Conservation (phyloP, 2,888 invertebrate species). For the Eupeodes luniger region DNA sequence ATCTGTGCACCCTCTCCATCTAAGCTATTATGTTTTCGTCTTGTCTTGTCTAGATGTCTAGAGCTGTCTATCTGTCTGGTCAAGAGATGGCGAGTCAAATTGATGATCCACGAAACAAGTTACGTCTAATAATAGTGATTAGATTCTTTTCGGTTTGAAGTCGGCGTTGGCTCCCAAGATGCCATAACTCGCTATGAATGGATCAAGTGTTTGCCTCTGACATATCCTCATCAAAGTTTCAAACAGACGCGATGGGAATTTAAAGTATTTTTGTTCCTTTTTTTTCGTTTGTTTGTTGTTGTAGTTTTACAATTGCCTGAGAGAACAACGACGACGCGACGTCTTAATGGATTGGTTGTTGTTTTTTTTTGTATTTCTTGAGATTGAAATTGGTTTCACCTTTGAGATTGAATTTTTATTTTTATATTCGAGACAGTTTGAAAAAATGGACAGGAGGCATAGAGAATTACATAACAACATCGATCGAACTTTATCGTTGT, state of each 20-base stretch:
- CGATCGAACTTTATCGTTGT: neutral
- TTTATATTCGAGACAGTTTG: neutral
- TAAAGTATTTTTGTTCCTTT: neutral
- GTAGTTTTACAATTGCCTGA: constrained; percentile 20
- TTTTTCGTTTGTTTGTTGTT: neutral
- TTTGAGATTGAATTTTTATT: constrained; percentile 29
- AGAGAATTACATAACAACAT: constrained; percentile 19
- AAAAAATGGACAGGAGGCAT: neutral
- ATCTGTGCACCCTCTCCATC: neutral
- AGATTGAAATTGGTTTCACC: constrained; percentile 51
- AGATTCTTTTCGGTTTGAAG: constrained; percentile 40
- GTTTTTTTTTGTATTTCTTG: neutral
- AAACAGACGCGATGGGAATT: constrained; percentile 42
- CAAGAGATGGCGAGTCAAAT: constrained; percentile 43
- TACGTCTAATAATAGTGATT: constrained; percentile 62
- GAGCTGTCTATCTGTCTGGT: constrained; percentile 43
- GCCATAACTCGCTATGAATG: constrained; percentile 29
- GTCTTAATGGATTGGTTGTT: constrained; percentile 50
- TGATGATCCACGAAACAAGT: constrained; percentile 72
- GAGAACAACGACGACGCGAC: constrained; percentile 6
- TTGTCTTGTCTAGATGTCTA: constrained; percentile 34
- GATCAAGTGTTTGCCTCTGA: constrained; percentile 66
- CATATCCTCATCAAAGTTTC: constrained; percentile 61
- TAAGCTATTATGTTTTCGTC: constrained; percentile 15
- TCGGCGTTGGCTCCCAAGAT: constrained; percentile 54